These are phyloP conservation scores for Lineus longissimus DNA, from an alignment of 1,140 invertebrate genomes.

Conservation along the genomic window DNA sequence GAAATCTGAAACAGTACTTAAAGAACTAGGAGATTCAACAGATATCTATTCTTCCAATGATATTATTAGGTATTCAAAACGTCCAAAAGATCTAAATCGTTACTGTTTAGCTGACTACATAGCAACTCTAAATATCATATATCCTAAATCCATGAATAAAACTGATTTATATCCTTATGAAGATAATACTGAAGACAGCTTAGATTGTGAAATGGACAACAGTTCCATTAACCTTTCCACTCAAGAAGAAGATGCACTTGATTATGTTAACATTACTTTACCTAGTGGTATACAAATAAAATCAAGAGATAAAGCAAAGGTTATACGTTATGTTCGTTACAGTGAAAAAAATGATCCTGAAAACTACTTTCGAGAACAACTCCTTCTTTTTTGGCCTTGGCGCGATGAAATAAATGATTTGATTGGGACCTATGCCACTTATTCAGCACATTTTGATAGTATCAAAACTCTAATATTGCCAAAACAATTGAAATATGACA, in stretches of 20 bases:
- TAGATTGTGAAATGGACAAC: conserved; percentile 4
- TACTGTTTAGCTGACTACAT: conserved; percentile 1
- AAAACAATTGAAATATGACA: not conserved
- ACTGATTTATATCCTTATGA: not conserved
- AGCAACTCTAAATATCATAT: not conserved
- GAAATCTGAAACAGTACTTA: conserved; percentile 12
- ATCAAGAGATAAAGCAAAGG: not conserved
- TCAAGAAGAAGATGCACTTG: not conserved
- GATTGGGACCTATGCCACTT: not conserved
- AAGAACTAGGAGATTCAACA: not conserved
- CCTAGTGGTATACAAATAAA: not conserved
- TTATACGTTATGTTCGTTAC: conserved; percentile 19
- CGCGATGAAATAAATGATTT: conserved; percentile 12
- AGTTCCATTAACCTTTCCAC: not conserved
- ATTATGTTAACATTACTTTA: not conserved
- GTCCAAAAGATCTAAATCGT: not conserved
- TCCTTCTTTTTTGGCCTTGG: conserved; percentile 15
- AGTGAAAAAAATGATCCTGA: conserved; percentile 13
- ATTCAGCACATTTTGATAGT: not conserved
- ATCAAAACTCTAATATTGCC: not conserved
- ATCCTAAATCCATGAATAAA: conserved; percentile 1
- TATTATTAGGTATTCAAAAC: not conserved
- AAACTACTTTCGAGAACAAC: conserved; percentile 18
- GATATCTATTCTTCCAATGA: conserved; percentile 5
- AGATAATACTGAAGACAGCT: conserved; percentile 1